Evolutionary conservation across 1,140 invertebrate species (phyloP), one percentile per base, ranked within the genome.

Genomic region (Akabosia matsudoensis): DNA sequence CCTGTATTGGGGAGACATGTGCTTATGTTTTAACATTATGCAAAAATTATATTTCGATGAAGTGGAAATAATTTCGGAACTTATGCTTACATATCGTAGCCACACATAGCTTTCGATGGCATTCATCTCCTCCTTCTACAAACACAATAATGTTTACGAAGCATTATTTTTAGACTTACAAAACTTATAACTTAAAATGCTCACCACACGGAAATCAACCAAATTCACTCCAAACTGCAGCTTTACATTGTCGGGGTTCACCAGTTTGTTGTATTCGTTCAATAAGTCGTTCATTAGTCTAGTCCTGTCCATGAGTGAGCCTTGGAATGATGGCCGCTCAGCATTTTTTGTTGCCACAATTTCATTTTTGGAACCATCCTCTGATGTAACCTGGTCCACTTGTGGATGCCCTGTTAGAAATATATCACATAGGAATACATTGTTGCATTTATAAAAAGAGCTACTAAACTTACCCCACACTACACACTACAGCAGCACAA

Each of bases 191-290:
- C 14, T 22, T n/a, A 22, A 22, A 16, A 10, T 67, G 61, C 31
- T 72, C 45, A 72, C 70, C 33, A 72, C 33, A 24, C 31, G 3
- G 70, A 72, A 34, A 37, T 72, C 70, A 3, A 72, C 18, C 18
- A 72, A 34, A 28, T 34, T 45, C 13, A 72, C 33, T 34, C 70
- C 70, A 45, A 72, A 34, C 1, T 34, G 2, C 4, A 72, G 13
- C 10, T 13, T 45, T 33, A 34, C 37, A 28, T 72, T 45, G n/a
- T 72, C 70, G 4, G 70, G 70, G 28, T 72, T 45, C 10, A 45
- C 37, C 24, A 18, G 1, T 37, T 72, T 72, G 70, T 72, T 83
- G 80, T 33, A 86, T 28, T 4, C n/a, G 4, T 2, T 67, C 1
- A 67, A 7, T 7, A 67, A 30, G 31, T 67, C 61, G 13, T 7